Conservation (phyloP, 2,797 vertebrate genomes). For the Manis crassicaudata region DNA sequence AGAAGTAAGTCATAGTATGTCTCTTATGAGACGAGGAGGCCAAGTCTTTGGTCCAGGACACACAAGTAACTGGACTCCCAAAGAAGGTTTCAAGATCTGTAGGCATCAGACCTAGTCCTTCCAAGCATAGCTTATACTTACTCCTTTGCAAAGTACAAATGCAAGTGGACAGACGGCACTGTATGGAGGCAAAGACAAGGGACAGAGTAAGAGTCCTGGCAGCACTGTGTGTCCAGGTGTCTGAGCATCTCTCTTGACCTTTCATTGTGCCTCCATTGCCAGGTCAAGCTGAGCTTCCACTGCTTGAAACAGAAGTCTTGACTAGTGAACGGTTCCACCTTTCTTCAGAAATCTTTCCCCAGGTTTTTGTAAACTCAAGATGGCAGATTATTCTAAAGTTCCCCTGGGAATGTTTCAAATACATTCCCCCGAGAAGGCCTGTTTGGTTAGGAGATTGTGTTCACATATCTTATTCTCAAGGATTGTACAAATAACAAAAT, state of each 20-base stretch:
- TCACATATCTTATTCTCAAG: background rate
- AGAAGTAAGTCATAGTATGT: background rate
- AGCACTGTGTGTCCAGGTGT: background rate
- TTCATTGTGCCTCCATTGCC: background rate
- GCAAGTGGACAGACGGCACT: background rate
- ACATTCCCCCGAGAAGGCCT: background rate
- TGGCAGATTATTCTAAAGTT: background rate
- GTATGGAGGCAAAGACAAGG: background rate
- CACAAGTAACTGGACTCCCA: background rate
- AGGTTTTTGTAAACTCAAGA: conserved; percentile 10
- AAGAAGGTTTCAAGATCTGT: background rate
- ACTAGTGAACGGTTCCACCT: background rate
- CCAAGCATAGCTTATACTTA: background rate
- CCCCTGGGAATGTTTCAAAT: background rate
- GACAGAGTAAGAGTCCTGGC: background rate
- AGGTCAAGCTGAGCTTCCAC: background rate
- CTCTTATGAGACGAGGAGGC: background rate
- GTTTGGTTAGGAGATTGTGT: background rate
- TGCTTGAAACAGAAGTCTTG: background rate
- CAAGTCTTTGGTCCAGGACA: background rate
- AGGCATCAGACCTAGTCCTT: background rate
- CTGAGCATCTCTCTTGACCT: background rate
- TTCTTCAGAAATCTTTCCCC: background rate
- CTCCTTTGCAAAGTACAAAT: background rate
- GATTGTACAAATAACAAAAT: conserved; percentile 11